A percentile compares a stretch with the other conserved stretches of the same genome.
Conservation (phyloP, 2,888 invertebrate genomes). For the Drosophila stalkeri region DNA sequence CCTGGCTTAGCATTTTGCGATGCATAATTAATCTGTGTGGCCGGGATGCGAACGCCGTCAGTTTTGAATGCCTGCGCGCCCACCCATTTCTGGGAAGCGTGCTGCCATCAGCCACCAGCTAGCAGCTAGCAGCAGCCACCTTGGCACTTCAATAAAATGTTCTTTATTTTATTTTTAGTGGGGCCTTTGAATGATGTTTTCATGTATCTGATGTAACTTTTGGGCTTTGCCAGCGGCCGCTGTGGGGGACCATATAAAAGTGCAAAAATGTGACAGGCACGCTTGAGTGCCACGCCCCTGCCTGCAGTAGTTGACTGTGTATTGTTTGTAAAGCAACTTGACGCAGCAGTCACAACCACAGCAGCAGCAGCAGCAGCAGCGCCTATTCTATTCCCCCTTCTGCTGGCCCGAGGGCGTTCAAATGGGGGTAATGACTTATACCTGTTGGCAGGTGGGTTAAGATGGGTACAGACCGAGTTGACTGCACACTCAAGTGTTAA, state of each 20-base stretch:
- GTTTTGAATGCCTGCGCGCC: conserved; percentile 24
- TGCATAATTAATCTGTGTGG: conserved; percentile 75
- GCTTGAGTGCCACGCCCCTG: conserved; percentile 64
- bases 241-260: conserved; percentile 43
- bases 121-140: conserved; percentile 30
- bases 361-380: conserved; percentile 12
- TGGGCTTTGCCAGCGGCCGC: conserved; percentile 46
- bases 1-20: conserved; percentile 80
- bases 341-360: conserved; percentile 27
- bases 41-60: conserved; percentile 51
- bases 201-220: conserved; percentile 78
- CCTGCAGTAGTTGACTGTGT: conserved; percentile 36
- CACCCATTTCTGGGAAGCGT: background rate
- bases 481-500: conserved; percentile 41
- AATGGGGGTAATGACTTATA: conserved; percentile 75
- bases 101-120: conserved; percentile 34
- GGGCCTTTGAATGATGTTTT: conserved; percentile 77
- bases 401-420: conserved; percentile 45
- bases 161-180: conserved; percentile 80
- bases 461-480: conserved; percentile 11
- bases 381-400: background rate
- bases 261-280: conserved; percentile 78
- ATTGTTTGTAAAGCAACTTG: conserved; percentile 77
- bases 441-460: conserved; percentile 40
- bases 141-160: conserved; percentile 78